These are phyloP conservation scores for Heteromyza rotundicornis DNA, from an alignment of 2,888 invertebrate genomes.

Conservation along the genomic window DNA sequence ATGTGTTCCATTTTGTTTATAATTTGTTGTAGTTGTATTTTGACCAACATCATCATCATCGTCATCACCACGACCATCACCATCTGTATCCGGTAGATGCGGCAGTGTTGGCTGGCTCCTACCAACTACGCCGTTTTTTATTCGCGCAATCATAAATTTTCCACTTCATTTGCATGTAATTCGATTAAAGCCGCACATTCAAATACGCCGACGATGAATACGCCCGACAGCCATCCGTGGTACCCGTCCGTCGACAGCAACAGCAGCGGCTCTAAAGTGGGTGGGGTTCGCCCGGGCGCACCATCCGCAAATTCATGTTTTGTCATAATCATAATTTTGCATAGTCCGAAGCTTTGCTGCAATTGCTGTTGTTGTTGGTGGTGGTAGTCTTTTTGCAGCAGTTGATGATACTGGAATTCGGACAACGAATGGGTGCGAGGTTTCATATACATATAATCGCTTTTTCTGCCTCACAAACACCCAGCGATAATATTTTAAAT, in stretches of 20 bases:
- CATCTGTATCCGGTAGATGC: too few relatives aligned
- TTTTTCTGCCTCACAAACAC: not conserved
- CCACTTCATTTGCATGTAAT: constrained; percentile 13
- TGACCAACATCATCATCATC: not conserved
- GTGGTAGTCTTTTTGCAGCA: not conserved
- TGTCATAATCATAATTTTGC: constrained; percentile 12
- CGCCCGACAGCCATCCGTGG: not conserved
- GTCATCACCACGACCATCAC: not conserved
- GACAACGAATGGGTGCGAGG: not conserved
- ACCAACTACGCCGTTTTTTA: not conserved
- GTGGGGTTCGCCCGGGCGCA: not conserved
- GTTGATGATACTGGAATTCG: not conserved
- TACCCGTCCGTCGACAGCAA: not conserved
- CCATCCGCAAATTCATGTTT: constrained; percentile 8
- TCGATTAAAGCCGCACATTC: not conserved
- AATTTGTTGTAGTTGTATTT: not conserved
- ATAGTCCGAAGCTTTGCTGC: not conserved
- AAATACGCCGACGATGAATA: not conserved
- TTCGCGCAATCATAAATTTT: constrained; percentile 5
- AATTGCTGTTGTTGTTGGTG: not conserved
- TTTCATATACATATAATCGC: not conserved
- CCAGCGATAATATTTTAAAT: not conserved
- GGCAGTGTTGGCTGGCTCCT: not conserved
- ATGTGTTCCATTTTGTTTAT: not conserved
- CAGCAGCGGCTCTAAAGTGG: not conserved